These are phyloP conservation scores for Parthenolecanium corni DNA, from an alignment of 2,888 invertebrate species.

Conservation along the genomic window DNA sequence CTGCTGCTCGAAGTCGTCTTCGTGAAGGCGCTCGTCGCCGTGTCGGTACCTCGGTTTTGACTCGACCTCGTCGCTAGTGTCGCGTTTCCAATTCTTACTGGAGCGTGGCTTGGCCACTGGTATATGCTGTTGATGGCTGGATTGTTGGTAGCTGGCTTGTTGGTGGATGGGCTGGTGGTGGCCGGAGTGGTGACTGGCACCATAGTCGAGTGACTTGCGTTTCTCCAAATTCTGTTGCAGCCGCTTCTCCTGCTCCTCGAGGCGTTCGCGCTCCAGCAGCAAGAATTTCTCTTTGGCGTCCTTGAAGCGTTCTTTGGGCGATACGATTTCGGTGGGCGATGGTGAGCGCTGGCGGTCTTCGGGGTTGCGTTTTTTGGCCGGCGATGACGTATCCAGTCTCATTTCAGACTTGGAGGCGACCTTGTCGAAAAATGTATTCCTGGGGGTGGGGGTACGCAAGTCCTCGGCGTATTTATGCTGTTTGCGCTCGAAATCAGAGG, in stretches of 20 bases:
- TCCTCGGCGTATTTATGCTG: conserved; percentile 11
- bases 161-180: too few relatives aligned
- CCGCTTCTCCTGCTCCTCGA: conserved; percentile 44
- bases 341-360: conserved; percentile 33
- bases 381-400: not conserved
- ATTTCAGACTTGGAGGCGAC: conserved; percentile 2
- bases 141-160: too few relatives aligned
- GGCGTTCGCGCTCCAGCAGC: conserved; percentile 59
- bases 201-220: conserved; percentile 21
- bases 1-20: conserved; percentile 14
- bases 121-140: too few relatives aligned
- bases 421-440: conserved; percentile 17
- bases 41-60: conserved; percentile 2
- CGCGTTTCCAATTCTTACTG: conserved; percentile 19
- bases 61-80: conserved; percentile 25
- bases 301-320: conserved; percentile 44
- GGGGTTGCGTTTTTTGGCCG: conserved; percentile 20
- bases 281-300: conserved; percentile 78
- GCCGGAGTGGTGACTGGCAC: not conserved
- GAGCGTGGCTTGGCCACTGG: conserved; percentile 1
- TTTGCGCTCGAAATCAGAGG: conserved; percentile 18
- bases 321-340: conserved; percentile 26
- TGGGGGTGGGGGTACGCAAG: conserved; percentile 9
- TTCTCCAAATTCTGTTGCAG: conserved; percentile 31
- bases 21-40: not conserved